A percentile compares a stretch with the other conserved stretches of the same genome.
Evolutionary conservation across 2,888 invertebrate species (phyloP).

Genomic region (Yponomeuta cagnagella): DNA sequence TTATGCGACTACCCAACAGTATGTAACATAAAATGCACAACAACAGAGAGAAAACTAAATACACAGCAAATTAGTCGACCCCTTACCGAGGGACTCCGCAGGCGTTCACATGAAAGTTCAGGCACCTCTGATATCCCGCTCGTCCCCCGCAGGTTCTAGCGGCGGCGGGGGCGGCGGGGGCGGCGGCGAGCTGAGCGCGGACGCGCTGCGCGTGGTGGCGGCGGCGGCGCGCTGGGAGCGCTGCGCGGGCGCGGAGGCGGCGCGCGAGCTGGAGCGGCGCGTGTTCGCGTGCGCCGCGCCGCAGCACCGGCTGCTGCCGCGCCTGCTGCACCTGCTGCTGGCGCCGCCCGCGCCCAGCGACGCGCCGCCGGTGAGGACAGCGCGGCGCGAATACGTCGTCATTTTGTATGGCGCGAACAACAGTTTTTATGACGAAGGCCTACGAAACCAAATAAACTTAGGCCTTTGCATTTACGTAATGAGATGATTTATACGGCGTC

Average conservation of each 20-base stretch:
- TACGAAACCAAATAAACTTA: too few species aligned
- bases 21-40: too few species aligned
- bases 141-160: neutral
- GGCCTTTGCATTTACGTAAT: too few species aligned
- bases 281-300: conserved; percentile 61
- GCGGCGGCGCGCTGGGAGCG: conserved; percentile 66
- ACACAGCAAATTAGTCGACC: too few species aligned
- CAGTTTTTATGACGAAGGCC: too few species aligned
- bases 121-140: neutral
- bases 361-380: neutral
- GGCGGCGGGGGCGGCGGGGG: neutral
- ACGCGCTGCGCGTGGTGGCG: conserved; percentile 55
- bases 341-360: conserved; percentile 22
- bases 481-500: too few species aligned
- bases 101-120: neutral
- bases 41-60: too few species aligned
- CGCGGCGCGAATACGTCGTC: too few species aligned
- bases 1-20: too few species aligned
- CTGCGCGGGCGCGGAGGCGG: conserved; percentile 38
- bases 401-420: too few species aligned
- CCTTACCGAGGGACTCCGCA: too few species aligned
- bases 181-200: conserved; percentile 20
- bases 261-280: conserved; percentile 55
- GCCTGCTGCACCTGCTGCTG: conserved; percentile 59
- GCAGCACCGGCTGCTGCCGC: conserved; percentile 66